Base-by-base conservation (phyloP, 2,113 vertebrate genomes). In the Crocuta crocuta region DNA sequence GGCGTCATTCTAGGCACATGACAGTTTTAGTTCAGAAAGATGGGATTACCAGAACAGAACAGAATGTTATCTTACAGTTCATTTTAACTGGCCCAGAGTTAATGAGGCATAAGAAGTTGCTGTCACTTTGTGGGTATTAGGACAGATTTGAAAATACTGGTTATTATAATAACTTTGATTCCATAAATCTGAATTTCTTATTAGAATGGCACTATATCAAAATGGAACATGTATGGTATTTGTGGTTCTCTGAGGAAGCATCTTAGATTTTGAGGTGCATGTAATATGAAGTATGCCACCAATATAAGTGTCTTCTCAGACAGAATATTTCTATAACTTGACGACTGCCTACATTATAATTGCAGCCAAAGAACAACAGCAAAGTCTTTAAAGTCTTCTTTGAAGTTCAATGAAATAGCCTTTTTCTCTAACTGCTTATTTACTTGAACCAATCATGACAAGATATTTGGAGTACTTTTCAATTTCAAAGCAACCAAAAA, bases 381-480 rank as follows among this genome's bases (percentile, higher is more conserved):
- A 83, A 63, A 91, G 31, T 91, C 68, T 86, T 91, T n/a, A 31
- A 53, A 53, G n/a, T 87, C 87, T 80, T 61, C 86, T 96, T 91
- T 84, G 63, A 83, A 83, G 43, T 88, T 73, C 31, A 94, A 7
- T 76, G 31, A 92, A 94, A 78, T 48, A 87, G 70, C 7, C 16
- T 65, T 89, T 96, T 78, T 70, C 58, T 74, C 63, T 90, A 86
- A 93, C 28, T 68, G 35, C 55, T 93, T 89, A 79, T 89, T 94
- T 84, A 94, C 28, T 92, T 95, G 55, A 92, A 26, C 21, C 4
- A 45, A 39, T 53, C 39, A 24, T 83, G 55, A 84, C 21, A 92
- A 53, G 63, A 31, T 13, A 68, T 7, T 88, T 26, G 83, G n/a
- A 94, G 33, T 87, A 53, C 48, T 74, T 91, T 70, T 61, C 55